Base-by-base conservation (phyloP, 1,140 invertebrate genomes). In the Habropoda laboriosa region DNA sequence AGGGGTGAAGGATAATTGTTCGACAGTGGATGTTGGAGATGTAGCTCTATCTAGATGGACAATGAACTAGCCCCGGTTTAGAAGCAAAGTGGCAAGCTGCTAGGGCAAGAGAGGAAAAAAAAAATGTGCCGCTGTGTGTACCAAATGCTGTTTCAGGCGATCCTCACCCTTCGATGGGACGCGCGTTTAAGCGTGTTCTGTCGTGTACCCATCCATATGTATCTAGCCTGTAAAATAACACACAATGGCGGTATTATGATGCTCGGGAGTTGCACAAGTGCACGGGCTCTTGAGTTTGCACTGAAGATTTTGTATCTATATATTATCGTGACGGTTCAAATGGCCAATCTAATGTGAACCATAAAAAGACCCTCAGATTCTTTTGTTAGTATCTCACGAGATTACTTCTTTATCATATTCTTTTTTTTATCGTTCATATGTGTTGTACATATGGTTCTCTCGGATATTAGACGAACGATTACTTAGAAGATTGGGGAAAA, bases 31-130 rank as follows among this genome's bases (percentile, higher is more conserved):
- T 4, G n/a, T 55, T 24, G 76, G 71, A 60, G 57, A 71, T 63
- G 40, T 47, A 55, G n/a, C n/a, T n/a, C 60, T 67, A 53, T 72
- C 72, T 32, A 47, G 13, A 45, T 35, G 77, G 61, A 83, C 70
- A 80, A 83, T 83, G 51, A 63, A n/a, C 30, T 35, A 24, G 27
- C 67, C 42, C 71, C 70, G 60, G 80, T 70, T 74, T 71, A 42
- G 78, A 82, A 73, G 84, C 84, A 83, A 86, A 86, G 79, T 85
- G 83, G 84, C 83, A 81, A 85, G 72, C 83, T 86, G 80, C 45
- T 61, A 73, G 73, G 74, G 83, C 80, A 86, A n/a, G n/a, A n/a
- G n/a, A n/a, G n/a, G n/a, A n/a, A n/a, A n/a, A n/a, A n/a, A 82
- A 85, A 86, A 61, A 86, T 47, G 66, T 63, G 72, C 61, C 80